Conservation (phyloP, 64 coral and sea anemone genomes). For the Astreopora myriophthalma region DNA sequence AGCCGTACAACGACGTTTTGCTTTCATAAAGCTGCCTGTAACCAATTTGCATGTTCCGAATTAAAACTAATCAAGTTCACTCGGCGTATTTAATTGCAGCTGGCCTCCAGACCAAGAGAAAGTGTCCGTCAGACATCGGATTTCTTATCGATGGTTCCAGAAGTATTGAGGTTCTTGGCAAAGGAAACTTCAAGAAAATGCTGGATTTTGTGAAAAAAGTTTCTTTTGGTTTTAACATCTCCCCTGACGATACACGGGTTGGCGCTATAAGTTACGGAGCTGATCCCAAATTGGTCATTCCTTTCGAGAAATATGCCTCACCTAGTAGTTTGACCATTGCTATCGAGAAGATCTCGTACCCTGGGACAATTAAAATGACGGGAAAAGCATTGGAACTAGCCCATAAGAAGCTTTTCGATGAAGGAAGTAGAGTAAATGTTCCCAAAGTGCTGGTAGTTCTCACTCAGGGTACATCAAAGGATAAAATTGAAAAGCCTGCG, state of each 20-base stretch:
- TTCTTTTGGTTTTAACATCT: slow-evolving; percentile 46
- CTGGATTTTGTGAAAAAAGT: slow-evolving; percentile 78
- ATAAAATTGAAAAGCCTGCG: slow-evolving; percentile 37
- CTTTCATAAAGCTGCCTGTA: neutral
- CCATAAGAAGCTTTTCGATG: slow-evolving; percentile 34
- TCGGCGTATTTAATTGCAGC: slow-evolving; percentile 45
- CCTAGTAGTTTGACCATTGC: neutral
- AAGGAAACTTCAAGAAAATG: slow-evolving; percentile 80
- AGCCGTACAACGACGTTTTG: neutral
- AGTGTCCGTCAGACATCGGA: slow-evolving; percentile 65
- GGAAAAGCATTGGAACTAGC: slow-evolving; percentile 57
- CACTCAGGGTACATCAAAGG: slow-evolving; percentile 29
- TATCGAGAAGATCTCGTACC: slow-evolving; percentile 56
- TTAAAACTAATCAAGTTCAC: slow-evolving; percentile 10
- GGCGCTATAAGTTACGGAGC: slow-evolving; percentile 60
- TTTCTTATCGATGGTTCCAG: slow-evolving; percentile 82
- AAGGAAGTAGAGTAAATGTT: slow-evolving; percentile 49
- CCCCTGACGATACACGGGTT: slow-evolving; percentile 40
- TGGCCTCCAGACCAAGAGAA: slow-evolving; percentile 13
- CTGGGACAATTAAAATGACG: slow-evolving; percentile 59
- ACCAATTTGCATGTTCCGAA: neutral
- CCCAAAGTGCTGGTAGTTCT: slow-evolving; percentile 70
- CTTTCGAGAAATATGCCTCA: slow-evolving; percentile 29
- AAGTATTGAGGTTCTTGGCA: slow-evolving; percentile 62
- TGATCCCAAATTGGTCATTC: slow-evolving; percentile 39